phyloP scores from a whole-genome alignment of 2,797 vertebrate species.

The Xyrichtys novacula region DNA sequence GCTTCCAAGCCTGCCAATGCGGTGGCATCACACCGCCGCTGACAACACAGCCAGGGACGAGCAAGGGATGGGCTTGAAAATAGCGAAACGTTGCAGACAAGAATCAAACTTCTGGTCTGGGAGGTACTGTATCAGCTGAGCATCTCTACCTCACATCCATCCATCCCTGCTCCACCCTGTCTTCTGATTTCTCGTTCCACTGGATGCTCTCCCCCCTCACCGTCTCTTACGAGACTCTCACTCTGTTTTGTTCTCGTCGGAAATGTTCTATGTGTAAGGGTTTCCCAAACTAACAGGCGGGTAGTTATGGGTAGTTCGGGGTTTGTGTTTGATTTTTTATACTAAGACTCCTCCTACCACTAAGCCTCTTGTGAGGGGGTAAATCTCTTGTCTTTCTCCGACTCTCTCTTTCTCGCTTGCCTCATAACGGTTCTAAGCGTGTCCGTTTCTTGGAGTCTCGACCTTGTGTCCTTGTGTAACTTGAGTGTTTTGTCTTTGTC shows the following conservation, averaged over 20 bases:
- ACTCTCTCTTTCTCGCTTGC: constrained; percentile 70
- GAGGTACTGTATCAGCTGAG: constrained; percentile 77
- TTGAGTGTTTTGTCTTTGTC: constrained; percentile 81
- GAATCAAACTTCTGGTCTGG: constrained; percentile 56
- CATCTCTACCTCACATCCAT: constrained; percentile 86
- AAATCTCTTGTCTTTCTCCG: constrained; percentile 46
- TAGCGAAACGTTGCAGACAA: constrained; percentile 50
- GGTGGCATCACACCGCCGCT: constrained; percentile 46
- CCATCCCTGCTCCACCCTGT: constrained; percentile 58
- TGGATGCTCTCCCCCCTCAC: constrained; percentile 44
- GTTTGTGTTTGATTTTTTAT: constrained; percentile 14
- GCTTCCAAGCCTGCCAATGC: constrained; percentile 62
- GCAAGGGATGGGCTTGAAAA: constrained; percentile 63
- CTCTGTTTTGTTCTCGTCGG: constrained; percentile 28
- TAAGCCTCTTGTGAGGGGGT: constrained; percentile 24
- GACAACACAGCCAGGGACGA: constrained; percentile 56
- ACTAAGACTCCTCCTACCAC: constrained; percentile 37
- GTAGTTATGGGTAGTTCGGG: constrained; percentile 35
- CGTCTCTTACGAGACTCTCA: constrained; percentile 11
- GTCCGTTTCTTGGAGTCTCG: constrained; percentile 75
- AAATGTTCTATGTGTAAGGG: constrained; percentile 27
- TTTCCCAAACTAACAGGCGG: constrained; percentile 28
- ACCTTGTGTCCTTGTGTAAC: constrained; percentile 76
- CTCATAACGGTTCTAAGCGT: constrained; percentile 67
- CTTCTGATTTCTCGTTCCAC: constrained; percentile 50